A percentile compares a stretch with the other conserved stretches of the same genome.
Evolutionary conservation across 2,113 vertebrate species (phyloP).

Genomic region (Bolborhynchus lineola): DNA sequence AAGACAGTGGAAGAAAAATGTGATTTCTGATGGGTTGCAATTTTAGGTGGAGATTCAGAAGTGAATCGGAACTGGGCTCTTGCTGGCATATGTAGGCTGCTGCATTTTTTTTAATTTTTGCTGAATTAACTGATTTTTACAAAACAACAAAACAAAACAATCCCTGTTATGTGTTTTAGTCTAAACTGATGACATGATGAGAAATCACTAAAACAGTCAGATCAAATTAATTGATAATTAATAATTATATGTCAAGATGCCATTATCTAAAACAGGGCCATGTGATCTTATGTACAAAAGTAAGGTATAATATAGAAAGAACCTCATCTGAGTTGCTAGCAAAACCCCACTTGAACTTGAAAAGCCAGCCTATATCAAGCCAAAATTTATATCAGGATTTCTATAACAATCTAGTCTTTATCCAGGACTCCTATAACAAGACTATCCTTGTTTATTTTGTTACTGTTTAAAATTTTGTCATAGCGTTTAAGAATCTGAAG

Average conservation of each 20-base stretch:
- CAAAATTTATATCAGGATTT: background rate
- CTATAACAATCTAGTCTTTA: background rate
- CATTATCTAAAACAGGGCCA: background rate
- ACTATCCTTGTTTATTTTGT: background rate
- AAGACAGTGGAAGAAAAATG: background rate
- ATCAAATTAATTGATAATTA: background rate
- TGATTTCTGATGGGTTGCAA: background rate
- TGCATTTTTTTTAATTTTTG: slow-evolving; percentile 55
- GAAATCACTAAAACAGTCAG: background rate
- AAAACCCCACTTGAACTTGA: background rate
- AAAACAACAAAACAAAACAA: background rate
- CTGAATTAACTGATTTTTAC: slow-evolving; percentile 1
- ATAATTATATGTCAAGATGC: background rate
- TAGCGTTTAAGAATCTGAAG: background rate
- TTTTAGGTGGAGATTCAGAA: background rate
- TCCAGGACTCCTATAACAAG: background rate
- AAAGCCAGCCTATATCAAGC: background rate
- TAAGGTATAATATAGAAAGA: background rate
- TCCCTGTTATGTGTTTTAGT: background rate
- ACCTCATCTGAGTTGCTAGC: background rate
- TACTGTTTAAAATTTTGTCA: background rate
- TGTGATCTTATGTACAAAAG: background rate
- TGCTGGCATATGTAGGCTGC: slow-evolving; percentile 63
- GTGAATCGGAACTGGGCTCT: background rate
- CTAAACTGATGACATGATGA: background rate